These are phyloP conservation scores for Chymomyza procnemis DNA, from an alignment of 2,888 invertebrate genomes.

Conservation along the genomic window DNA sequence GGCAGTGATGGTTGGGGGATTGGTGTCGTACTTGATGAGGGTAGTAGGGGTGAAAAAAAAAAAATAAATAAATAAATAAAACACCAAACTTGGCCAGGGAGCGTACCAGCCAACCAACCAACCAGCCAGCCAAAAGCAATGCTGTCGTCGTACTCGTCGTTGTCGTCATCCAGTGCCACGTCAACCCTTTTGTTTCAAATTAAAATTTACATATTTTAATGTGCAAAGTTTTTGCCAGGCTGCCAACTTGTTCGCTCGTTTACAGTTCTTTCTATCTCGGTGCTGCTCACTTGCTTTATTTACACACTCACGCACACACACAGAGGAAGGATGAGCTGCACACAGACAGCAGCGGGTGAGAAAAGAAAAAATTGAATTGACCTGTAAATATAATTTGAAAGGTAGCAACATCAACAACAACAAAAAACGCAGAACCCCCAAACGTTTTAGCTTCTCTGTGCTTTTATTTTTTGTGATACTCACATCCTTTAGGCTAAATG, in stretches of 20 bases:
- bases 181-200: constrained; percentile 72
- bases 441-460: background rate
- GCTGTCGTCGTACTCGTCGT: constrained; percentile 12
- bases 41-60: background rate
- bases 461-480: background rate
- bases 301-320: constrained; percentile 14
- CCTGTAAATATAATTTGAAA: constrained; percentile 70
- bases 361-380: constrained; percentile 63
- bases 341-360: background rate
- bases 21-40: background rate
- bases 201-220: constrained; percentile 72
- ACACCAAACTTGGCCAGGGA: constrained; percentile 1
- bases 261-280: background rate
- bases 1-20: background rate
- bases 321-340: background rate
- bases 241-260: constrained; percentile 3
- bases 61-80: too few relatives aligned
- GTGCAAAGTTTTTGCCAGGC: constrained; percentile 62
- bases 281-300: constrained; percentile 20
- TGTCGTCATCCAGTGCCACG: constrained; percentile 42
- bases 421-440: background rate
- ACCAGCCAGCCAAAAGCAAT: too few relatives aligned
- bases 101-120: too few relatives aligned
- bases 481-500: too few relatives aligned
- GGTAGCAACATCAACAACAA: constrained; percentile 49